phyloP scores from a whole-genome alignment of 1,140 invertebrate genomes.

The Pantala flavescens region DNA sequence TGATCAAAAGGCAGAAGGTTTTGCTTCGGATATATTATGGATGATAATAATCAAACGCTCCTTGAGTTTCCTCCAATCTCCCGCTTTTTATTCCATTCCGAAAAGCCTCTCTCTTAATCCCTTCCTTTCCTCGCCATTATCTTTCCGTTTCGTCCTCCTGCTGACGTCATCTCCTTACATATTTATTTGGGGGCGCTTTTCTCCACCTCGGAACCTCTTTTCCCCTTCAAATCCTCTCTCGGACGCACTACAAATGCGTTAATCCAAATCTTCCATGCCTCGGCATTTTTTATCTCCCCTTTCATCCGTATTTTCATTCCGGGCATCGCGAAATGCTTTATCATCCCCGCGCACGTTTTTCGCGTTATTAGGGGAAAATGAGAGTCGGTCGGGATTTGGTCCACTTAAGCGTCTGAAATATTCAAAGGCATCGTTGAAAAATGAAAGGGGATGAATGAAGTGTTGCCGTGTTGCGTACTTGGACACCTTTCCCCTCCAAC shows the following conservation, averaged over 20 bases:
- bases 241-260: not conserved
- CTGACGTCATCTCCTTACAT: not conserved
- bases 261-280: constrained; percentile 5
- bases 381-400: not conserved
- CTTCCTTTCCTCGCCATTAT: not conserved
- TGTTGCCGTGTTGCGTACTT: not conserved
- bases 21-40: not conserved
- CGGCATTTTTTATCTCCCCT: not conserved
- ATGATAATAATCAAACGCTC: not conserved
- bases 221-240: not conserved
- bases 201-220: not conserved
- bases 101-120: not conserved
- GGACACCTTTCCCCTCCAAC: not conserved
- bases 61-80: not conserved
- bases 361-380: not conserved
- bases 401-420: not conserved
- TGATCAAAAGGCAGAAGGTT: not conserved
- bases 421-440: constrained; percentile 9
- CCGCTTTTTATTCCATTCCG: not conserved
- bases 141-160: not conserved
- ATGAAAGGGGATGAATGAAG: constrained; percentile 1
- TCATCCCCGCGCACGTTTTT: constrained; percentile 3
- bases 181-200: not conserved
- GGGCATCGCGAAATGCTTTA: too few species aligned
- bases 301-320: not conserved